A percentile compares a stretch with the other conserved stretches of the same genome.
phyloP scores from a whole-genome alignment of 23 tunicate species.

The Trididemnum miniatum region DNA sequence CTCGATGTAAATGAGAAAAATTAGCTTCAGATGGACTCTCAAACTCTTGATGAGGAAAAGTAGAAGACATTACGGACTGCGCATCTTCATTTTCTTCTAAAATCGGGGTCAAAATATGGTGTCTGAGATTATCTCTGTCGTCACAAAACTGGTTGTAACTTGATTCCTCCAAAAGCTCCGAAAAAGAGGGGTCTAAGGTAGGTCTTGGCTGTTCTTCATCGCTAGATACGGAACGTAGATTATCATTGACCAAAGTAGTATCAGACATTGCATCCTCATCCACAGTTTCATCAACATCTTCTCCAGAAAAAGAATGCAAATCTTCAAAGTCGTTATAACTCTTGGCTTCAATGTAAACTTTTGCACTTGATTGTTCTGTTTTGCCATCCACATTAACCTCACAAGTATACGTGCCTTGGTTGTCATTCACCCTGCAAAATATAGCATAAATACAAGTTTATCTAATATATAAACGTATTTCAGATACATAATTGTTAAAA shows the following conservation, averaged over 20 bases:
- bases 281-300: neutral
- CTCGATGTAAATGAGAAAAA: neutral
- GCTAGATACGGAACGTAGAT: neutral
- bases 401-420: slow-evolving; percentile 45
- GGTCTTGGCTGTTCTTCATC: neutral
- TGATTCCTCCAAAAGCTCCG: neutral
- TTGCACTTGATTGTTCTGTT: slow-evolving; percentile 21
- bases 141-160: neutral
- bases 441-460: too few species aligned
- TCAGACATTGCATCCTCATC: slow-evolving; percentile 1
- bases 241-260: neutral
- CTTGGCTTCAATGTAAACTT: slow-evolving; percentile 36
- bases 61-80: slow-evolving; percentile 18
- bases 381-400: slow-evolving; percentile 19
- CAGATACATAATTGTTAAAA: too few species aligned
- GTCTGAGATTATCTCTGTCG: neutral
- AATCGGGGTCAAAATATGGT: slow-evolving; percentile 60
- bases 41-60: neutral
- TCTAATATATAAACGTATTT: neutral
- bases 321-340: neutral
- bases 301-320: neutral
- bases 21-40: neutral
- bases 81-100: slow-evolving; percentile 65
- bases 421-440: slow-evolving; percentile 38
- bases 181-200: neutral